phyloP scores from a whole-genome alignment of 1,140 invertebrate species.

The Nephila pilipes region DNA sequence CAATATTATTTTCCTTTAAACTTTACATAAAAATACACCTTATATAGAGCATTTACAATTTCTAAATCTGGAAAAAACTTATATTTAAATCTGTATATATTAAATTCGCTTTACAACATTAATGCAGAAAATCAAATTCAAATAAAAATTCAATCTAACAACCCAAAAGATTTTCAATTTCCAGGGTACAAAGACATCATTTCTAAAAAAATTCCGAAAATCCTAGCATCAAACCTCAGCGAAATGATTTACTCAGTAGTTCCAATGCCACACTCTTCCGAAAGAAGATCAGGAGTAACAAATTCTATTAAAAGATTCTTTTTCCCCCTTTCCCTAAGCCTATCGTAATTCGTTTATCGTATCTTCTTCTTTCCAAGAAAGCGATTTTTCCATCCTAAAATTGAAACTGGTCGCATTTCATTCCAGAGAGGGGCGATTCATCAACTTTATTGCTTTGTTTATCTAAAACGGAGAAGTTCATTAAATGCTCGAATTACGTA shows the following conservation, averaged over 20 bases:
- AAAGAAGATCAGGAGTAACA: conserved; percentile 5
- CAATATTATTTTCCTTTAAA: too few species aligned
- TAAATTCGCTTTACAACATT: too few species aligned
- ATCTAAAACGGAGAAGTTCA: conserved; percentile 46
- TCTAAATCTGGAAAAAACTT: too few species aligned
- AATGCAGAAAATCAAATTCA: too few species aligned
- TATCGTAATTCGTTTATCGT: conserved; percentile 31
- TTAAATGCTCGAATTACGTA: conserved; percentile 52
- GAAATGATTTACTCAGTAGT: not conserved
- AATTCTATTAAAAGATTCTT: not conserved
- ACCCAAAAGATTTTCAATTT: not conserved
- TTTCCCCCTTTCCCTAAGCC: not conserved
- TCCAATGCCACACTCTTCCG: not conserved
- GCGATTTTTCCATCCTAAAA: conserved; percentile 33
- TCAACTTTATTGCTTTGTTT: conserved; percentile 38
- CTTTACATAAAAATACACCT: too few species aligned
- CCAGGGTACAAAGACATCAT: not conserved
- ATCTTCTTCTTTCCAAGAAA: not conserved
- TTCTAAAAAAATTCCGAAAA: not conserved
- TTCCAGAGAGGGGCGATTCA: not conserved
- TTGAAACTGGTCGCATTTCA: conserved; percentile 22
- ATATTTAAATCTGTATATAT: too few species aligned
- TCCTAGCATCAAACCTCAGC: not conserved
- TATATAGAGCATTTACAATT: too few species aligned
- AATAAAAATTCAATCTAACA: not conserved